phyloP scores from a whole-genome alignment of 1,140 invertebrate species.

The Brachionus sp. region DNA sequence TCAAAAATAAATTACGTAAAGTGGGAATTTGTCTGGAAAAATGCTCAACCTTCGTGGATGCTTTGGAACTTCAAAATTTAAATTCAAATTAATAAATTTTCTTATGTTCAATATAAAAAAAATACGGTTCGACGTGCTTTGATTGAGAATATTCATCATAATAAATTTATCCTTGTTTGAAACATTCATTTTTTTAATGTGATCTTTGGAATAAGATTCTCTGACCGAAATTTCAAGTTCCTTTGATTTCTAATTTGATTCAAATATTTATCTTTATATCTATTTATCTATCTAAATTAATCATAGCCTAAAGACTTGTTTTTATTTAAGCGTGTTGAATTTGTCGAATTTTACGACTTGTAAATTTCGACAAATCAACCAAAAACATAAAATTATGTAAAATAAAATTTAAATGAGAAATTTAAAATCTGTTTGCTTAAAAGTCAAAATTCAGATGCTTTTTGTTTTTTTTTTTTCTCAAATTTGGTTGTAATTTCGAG shows the following conservation, averaged over 20 bases:
- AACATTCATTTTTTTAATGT: not conserved
- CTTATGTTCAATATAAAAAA: not conserved
- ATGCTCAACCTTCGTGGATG: not conserved
- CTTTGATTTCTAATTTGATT: not conserved
- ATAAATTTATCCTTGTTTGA: constrained; percentile 36
- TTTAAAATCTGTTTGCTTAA: constrained; percentile 10
- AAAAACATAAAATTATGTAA: constrained; percentile 21
- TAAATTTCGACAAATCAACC: constrained; percentile 1
- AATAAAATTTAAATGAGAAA: constrained; percentile 2
- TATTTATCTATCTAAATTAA: not conserved
- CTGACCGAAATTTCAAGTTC: not conserved
- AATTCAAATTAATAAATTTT: not conserved
- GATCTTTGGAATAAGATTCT: not conserved
- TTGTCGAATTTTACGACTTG: not conserved
- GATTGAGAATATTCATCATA: constrained; percentile 26
- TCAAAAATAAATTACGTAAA: not conserved
- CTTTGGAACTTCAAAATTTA: not conserved
- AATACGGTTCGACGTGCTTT: not conserved
- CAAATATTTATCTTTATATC: too few species aligned
- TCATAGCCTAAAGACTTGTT: not conserved
- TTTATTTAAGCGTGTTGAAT: not conserved
- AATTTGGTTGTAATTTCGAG: not conserved
- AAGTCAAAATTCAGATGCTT: not conserved
- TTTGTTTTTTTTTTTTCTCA: not conserved
- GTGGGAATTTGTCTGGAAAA: constrained; percentile 11